Conservation (phyloP, 2,888 invertebrate species). For the Pimpla rufipes region DNA sequence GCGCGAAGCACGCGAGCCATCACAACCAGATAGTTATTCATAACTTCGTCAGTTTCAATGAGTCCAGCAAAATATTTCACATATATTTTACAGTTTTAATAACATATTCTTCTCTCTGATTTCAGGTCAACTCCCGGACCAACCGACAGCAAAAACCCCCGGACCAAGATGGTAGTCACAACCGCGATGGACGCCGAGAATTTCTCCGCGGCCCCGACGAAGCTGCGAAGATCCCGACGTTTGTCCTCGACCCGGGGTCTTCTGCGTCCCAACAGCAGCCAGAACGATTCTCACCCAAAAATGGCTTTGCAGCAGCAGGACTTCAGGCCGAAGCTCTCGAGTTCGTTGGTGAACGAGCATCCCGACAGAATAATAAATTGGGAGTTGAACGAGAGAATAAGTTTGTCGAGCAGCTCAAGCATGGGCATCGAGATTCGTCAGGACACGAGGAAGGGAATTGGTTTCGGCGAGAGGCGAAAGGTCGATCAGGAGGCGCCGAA, state of each 20-base stretch:
- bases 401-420: conserved; percentile 82
- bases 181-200: conserved; percentile 69
- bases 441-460: conserved; percentile 77
- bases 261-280: conserved; percentile 48
- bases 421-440: conserved; percentile 78
- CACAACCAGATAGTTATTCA: too few species aligned
- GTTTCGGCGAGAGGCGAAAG: conserved; percentile 74
- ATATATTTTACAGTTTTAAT: background rate
- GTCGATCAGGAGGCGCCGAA: conserved; percentile 47
- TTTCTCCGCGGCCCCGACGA: conserved; percentile 69
- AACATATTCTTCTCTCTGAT: conserved; percentile 20
- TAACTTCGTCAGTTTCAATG: too few species aligned
- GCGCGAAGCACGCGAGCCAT: too few species aligned
- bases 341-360: conserved; percentile 50
- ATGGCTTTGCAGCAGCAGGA: conserved; percentile 59
- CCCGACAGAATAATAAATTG: conserved; percentile 79
- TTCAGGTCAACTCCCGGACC: conserved; percentile 23
- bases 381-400: conserved; percentile 83
- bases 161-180: conserved; percentile 73
- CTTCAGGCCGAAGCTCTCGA: conserved; percentile 69
- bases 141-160: background rate
- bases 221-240: conserved; percentile 80
- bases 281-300: conserved; percentile 49
- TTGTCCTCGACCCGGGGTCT: conserved; percentile 82
- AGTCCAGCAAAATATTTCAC: too few species aligned